Evolutionary conservation across 2,113 vertebrate genomes (phyloP).

Genomic region (Vulpes ferrilata): DNA sequence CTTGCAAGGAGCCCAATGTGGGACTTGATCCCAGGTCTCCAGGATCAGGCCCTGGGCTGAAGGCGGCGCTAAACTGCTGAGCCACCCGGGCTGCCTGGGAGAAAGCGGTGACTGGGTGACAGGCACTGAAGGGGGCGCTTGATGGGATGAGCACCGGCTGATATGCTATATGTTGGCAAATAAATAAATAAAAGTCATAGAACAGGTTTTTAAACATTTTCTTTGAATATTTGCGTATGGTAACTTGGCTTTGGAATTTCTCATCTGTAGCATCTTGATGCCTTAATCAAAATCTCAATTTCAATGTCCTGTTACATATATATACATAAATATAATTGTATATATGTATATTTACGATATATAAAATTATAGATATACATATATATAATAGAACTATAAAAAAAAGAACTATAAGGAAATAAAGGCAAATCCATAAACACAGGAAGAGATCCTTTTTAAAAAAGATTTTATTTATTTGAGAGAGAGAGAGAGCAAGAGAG

Average conservation of each 20-base stretch:
- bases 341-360: not conserved
- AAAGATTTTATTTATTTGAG: no score
- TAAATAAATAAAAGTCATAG: not conserved
- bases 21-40: no score
- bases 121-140: no score
- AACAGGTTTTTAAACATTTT: not conserved
- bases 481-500: no score
- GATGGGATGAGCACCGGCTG: no score
- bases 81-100: no score
- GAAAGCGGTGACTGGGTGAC: no score
- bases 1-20: no score
- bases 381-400: conserved; percentile 23
- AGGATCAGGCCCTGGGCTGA: no score
- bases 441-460: not conserved
- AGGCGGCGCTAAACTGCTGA: no score
- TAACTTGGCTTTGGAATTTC: not conserved
- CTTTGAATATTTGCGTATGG: not conserved
- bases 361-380: not conserved
- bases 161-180: no score
- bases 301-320: not conserved
- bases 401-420: conserved; percentile 38
- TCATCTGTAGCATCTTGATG: not conserved
- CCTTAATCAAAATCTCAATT: conserved; percentile 29
- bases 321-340: not conserved
- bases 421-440: conserved; percentile 17